Base-by-base conservation (phyloP, 1,140 invertebrate species). In the Hydropsyche tenuis region DNA sequence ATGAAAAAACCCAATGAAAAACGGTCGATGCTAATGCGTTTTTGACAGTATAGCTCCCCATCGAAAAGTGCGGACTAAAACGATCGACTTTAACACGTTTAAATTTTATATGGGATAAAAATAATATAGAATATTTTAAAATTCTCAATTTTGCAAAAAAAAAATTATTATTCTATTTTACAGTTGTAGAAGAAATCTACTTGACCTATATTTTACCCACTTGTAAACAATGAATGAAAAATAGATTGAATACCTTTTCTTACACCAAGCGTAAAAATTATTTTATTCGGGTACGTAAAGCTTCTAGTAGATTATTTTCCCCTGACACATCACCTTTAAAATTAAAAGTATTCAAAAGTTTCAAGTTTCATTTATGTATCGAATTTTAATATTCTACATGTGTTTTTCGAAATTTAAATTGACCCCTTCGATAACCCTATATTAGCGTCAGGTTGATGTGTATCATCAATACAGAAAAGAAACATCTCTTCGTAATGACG, bases 11-110 rank as follows among this genome's bases (percentile, higher is more conserved):
- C n/a, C 14, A 46, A 12, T 6, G 23, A 63, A 63, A 63, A 65
- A 65, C 56, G 22, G 56, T 22, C 23, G 63, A 45, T 65, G 63
- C 42, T 65, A 65, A 65, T 65, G 63, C 63, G n/a, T 65, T 45
- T 65, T 65, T 65, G 63, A 65, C 63, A 65, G 42, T 60, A 60
- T 25, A 60, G 56, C 56, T 25, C 9, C 56, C 56, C 56, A 25
- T 60, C 56, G n/a, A 60, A 60, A 37, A 25, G 22, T 20, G 56
- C 22, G 56, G 23, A 20, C 56, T 60, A 14, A 60, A 60, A 5
- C 56, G 56, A 60, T 60, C 45, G 51, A 1, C 9, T 56, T 56
- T 18, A 7, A 25, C 22, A 25, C 2, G 30, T 37, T n/a, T n/a
- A n/a, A n/a, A n/a, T n/a, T n/a, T n/a, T n/a, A n/a, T n/a, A n/a